Percentiles rank a stretch among this genome's conserved stretches.
Evolutionary conservation across 2,797 vertebrate genomes (phyloP).

Genomic region (Nannoperca australis): DNA sequence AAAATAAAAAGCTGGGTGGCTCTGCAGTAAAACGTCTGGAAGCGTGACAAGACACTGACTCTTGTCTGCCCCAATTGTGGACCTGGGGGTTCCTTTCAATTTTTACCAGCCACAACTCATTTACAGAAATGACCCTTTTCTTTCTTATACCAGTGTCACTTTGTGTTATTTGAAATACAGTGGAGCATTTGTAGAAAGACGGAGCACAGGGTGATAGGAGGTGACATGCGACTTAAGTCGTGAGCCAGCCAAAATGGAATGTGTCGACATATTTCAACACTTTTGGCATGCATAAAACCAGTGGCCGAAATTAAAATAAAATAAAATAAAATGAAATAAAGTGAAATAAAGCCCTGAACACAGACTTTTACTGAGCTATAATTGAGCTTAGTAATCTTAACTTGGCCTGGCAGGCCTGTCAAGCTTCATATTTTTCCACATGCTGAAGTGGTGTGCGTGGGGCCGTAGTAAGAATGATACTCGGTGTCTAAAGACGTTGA

Average conservation of each 20-base stretch:
- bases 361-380: not conserved
- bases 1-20: constrained; percentile 54
- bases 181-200: not conserved
- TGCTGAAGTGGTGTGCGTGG: not conserved
- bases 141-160: not conserved
- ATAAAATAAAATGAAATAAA: not conserved
- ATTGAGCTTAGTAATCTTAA: not conserved
- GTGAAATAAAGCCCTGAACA: not conserved
- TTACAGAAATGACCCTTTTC: not conserved
- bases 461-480: too few relatives aligned
- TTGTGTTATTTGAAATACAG: constrained; percentile 15
- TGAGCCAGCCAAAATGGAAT: not conserved
- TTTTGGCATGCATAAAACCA: not conserved
- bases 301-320: not conserved
- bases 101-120: constrained; percentile 5
- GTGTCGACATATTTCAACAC: not conserved
- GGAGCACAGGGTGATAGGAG: not conserved
- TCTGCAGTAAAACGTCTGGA: constrained; percentile 23
- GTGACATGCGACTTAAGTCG: not conserved
- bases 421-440: too few relatives aligned
- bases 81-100: constrained; percentile 12
- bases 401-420: not conserved
- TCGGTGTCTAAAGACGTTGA: too few relatives aligned
- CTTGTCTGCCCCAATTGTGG: not conserved
- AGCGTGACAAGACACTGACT: not conserved